Base-by-base conservation (phyloP, 2,113 vertebrate species). In the Columbina picui region DNA sequence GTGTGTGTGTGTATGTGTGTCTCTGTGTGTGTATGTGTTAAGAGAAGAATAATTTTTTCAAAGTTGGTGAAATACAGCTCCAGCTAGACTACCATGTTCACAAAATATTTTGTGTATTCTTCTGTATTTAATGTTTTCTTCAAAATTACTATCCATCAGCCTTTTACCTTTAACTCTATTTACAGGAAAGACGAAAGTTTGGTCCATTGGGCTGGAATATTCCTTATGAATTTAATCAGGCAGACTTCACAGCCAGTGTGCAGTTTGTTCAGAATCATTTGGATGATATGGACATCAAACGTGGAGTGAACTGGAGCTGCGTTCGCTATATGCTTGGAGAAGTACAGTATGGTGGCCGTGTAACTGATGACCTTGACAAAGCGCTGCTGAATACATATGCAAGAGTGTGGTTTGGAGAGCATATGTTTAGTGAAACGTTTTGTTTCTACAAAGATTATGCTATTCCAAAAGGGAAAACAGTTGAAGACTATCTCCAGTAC, bases 121-220 rank as follows among this genome's bases (percentile, higher is more conserved):
- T 77, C 47, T 71, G 52, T 20, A 25, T 16, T 65, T 56, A n/a
- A 39, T 71, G 2, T 53, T 78, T 88, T 67, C 30, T 71, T 50
- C 41, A 25, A 27, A 69, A 34, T 79, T 61, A 4, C 23, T 47
- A 55, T 22, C 27, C 23, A 43, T 25, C 49, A 61, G 30, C 8
- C 12, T 86, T 78, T 73, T 47, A 63, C 69, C 27, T 76, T 84
- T 76, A 61, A 34, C 45, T 63, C 7, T 49, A 1, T 91, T 64
- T 89, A 52, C 96, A 99, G 98, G 98, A 99, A 94, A 98, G 98
- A 45, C 96, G 98, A 16, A 99, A 99, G 84, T 99, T 99, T 74
- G 98, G 98, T 14, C 98, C 98, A 2, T 76, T 99, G 50, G 98
- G 98, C 60, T 99, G 98, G 98, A 99, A 99, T 87, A 98, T 99